phyloP scores from a whole-genome alignment of 2,113 vertebrate species.

The Tachuris rubrigastra region DNA sequence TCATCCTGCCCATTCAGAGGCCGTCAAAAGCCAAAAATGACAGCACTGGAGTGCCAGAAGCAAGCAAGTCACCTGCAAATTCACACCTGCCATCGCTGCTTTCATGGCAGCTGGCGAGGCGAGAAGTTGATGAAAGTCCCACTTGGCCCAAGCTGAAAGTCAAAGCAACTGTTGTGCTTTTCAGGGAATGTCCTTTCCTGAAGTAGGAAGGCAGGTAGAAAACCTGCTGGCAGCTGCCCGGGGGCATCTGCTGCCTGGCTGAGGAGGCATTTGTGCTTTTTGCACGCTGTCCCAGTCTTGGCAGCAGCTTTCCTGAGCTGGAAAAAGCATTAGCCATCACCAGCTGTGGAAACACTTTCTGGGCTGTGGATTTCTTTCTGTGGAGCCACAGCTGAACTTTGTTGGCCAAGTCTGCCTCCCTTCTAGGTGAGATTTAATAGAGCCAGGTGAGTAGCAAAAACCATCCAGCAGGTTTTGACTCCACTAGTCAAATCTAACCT shows the following conservation, averaged over 20 bases:
- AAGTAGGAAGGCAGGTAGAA: conserved; percentile 42
- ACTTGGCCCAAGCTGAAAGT: conserved; percentile 52
- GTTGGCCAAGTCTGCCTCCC: not conserved
- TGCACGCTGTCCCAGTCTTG: not conserved
- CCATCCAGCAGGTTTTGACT: not conserved
- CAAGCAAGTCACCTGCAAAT: conserved; percentile 49
- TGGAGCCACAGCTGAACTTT: not conserved
- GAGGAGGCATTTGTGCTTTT: conserved; percentile 23
- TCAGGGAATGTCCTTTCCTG: conserved; percentile 28
- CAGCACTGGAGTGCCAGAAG: conserved; percentile 44
- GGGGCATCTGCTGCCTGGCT: conserved; percentile 42
- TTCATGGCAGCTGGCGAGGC: conserved; percentile 43
- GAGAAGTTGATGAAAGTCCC: conserved; percentile 63
- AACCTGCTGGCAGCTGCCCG: conserved; percentile 32
- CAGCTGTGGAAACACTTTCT: conserved; percentile 7
- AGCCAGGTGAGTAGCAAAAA: not conserved
- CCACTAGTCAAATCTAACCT: not conserved
- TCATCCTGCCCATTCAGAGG: not conserved
- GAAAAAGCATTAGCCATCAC: not conserved
- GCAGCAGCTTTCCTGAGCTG: conserved; percentile 1
- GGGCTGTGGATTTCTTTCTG: not conserved
- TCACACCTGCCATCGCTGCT: conserved; percentile 49
- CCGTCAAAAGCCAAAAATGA: conserved; percentile 35
- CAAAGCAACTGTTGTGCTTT: conserved; percentile 45
- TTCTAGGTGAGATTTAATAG: not conserved